Conservation (phyloP, 2,113 vertebrate genomes). For the Tamias sibiricus region DNA sequence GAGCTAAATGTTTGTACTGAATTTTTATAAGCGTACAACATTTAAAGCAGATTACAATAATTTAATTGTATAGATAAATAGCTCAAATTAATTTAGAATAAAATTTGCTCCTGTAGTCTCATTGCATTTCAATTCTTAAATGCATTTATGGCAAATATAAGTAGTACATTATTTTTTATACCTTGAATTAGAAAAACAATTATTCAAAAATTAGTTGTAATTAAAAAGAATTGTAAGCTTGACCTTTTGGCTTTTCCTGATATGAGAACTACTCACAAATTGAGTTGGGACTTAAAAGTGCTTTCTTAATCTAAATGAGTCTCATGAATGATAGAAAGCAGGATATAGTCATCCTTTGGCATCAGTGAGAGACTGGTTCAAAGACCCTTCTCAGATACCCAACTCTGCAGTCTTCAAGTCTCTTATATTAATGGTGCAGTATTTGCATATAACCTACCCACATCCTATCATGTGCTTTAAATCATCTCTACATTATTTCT, state of each 20-base stretch:
- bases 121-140: conserved; percentile 41
- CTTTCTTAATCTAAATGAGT: background rate
- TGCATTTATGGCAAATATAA: background rate
- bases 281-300: conserved; percentile 8
- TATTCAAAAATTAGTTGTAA: background rate
- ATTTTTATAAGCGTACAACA: background rate
- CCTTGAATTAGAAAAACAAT: background rate
- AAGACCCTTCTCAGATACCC: background rate
- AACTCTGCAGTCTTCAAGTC: background rate
- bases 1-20: conserved; percentile 40
- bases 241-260: conserved; percentile 3
- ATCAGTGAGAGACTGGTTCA: background rate
- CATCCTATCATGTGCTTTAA: too few species aligned
- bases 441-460: background rate
- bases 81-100: conserved; percentile 51
- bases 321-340: background rate
- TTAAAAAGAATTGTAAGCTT: conserved; percentile 17
- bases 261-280: background rate
- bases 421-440: background rate
- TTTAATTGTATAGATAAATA: conserved; percentile 36
- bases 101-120: background rate
- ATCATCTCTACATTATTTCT: too few species aligned
- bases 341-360: background rate
- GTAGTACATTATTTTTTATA: background rate
- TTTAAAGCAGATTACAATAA: conserved; percentile 39